Base-by-base conservation (phyloP, 2,888 invertebrate species). In the Ormyrus thymus region DNA sequence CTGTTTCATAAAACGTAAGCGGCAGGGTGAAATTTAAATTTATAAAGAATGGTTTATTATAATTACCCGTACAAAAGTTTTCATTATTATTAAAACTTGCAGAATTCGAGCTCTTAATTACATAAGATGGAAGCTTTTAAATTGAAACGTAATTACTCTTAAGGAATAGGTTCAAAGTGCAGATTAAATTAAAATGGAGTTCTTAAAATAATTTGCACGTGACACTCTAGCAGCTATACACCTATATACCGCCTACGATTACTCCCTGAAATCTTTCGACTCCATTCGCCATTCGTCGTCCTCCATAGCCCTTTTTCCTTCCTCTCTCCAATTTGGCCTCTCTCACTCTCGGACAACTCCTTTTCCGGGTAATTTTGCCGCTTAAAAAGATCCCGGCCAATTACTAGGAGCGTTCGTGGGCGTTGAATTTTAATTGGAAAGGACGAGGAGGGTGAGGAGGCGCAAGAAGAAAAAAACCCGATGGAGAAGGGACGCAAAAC, bases 401-500 rank as follows among this genome's bases (percentile, higher is more conserved):
- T 89, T 89, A 89, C 88, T 85, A 86, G 85, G 85, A 83, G 85
- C 84, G 86, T 87, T 86, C 85, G 85, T 85, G 86, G 84, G 84
- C 86, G 88, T 87, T 89, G 89, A 89, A 89, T 89, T 89, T 89
- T 89, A 89, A 89, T 89, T 88, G 88, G 86, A 86, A 86, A 71
- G 75, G 68, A 79, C 58, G 72, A 70, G 15, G 70, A 56, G 45
- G 9, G 7, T 62, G 72, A 70, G 15, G 70, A 56, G 45, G 6
- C 7, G 64, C 55, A 45, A 53, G 10, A 62, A 45, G 43, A 43
- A 62, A 29, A 48, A 58, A 55, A 53, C 50, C 53, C 11, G 1
- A 64, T 13, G 53, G 15, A 9, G 50, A 29, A 3, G 13, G 50
- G 66, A 45, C 10, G 51, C 65, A 71, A 74, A 79, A 76, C 61